phyloP scores from a whole-genome alignment of 2,113 vertebrate genomes.

The Nesogale talazaci region DNA sequence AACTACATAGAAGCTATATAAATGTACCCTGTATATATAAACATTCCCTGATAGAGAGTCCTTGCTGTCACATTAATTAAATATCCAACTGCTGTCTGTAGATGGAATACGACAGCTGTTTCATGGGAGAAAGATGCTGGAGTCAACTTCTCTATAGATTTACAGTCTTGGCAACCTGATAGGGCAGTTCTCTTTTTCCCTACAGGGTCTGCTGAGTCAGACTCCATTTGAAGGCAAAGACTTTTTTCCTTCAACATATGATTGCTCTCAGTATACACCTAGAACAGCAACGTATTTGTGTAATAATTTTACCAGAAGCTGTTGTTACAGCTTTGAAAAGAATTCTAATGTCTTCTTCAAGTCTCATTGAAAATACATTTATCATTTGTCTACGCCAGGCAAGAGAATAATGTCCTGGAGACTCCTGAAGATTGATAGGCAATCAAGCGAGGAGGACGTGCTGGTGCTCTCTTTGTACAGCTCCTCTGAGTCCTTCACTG shows the following conservation, averaged over 20 bases:
- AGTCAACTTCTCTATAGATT: background rate
- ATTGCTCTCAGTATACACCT: background rate
- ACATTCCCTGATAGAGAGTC: background rate
- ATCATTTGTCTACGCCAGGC: background rate
- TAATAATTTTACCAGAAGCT: background rate
- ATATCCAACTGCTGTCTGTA: background rate
- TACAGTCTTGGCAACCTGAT: background rate
- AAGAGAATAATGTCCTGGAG: background rate
- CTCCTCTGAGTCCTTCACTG: too few species aligned
- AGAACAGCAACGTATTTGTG: background rate
- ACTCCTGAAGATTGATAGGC: background rate
- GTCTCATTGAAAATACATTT: slow-evolving; percentile 14
- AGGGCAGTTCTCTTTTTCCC: background rate
- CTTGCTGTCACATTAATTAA: background rate
- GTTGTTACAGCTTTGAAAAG: background rate
- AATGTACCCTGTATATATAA: too few species aligned
- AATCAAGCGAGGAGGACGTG: background rate
- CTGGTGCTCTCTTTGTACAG: background rate
- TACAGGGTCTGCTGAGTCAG: background rate
- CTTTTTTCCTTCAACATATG: background rate
- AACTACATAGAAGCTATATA: too few species aligned
- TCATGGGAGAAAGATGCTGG: background rate
- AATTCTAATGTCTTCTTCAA: slow-evolving; percentile 15
- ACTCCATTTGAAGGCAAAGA: background rate
- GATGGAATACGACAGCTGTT: background rate